Conservation (phyloP, 1,140 invertebrate species). For the Drosophila ogumai region DNA sequence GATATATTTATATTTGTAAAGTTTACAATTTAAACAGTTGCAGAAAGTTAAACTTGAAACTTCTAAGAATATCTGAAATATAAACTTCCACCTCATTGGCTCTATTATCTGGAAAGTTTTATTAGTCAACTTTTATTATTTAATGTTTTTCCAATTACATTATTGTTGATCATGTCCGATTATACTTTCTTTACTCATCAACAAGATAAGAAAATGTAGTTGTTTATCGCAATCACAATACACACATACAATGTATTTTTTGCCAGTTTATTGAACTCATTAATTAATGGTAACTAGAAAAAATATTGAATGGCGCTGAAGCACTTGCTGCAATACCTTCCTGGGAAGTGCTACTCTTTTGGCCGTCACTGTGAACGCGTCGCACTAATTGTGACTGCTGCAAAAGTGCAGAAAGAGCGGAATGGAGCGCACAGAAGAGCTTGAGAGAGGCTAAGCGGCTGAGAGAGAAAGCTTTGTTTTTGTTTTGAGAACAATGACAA, state of each 20-base stretch:
- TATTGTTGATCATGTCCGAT: constrained; percentile 19
- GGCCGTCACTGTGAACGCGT: constrained; percentile 19
- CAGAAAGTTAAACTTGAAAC: not conserved
- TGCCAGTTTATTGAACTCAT: constrained; percentile 14
- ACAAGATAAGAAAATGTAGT: constrained; percentile 4
- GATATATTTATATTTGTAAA: not conserved
- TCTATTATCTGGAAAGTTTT: not conserved
- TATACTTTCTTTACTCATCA: constrained; percentile 20
- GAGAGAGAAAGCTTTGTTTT: constrained; percentile 27
- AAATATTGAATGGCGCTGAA: not conserved
- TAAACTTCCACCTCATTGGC: not conserved
- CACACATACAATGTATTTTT: not conserved
- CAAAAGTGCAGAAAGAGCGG: constrained; percentile 26
- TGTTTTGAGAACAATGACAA: constrained; percentile 26
- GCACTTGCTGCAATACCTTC: too few species aligned
- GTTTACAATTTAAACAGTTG: not conserved
- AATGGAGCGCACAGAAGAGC: constrained; percentile 10
- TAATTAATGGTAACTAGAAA: not conserved
- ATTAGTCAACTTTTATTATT: constrained; percentile 14
- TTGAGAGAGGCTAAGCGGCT: constrained; percentile 12
- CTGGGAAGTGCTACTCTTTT: not conserved
- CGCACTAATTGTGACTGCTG: constrained; percentile 63
- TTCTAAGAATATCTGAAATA: not conserved
- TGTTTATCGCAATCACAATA: constrained; percentile 9
- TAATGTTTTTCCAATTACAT: constrained; percentile 19